A percentile compares a stretch with the other conserved stretches of the same genome.
These are phyloP conservation scores for Eulemur coronatus DNA, from an alignment of 2,797 vertebrate species.

Conservation along the genomic window DNA sequence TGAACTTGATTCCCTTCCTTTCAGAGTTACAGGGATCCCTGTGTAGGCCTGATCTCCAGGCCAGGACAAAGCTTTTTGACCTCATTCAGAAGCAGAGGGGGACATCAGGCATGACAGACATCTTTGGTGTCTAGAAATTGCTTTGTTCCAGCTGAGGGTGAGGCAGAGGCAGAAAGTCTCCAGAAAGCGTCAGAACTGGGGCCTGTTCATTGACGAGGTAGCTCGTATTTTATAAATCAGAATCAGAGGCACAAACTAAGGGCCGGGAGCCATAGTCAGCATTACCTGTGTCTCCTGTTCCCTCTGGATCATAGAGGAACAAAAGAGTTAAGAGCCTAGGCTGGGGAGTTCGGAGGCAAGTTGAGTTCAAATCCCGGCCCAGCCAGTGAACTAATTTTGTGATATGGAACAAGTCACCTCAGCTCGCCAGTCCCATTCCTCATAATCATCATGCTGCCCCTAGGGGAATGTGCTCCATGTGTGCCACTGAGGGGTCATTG, in stretches of 20 bases:
- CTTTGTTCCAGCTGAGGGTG: not conserved
- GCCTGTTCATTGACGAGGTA: not conserved
- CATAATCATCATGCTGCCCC: not conserved
- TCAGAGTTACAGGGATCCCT: not conserved
- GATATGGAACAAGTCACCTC: not conserved
- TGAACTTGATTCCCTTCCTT: not conserved
- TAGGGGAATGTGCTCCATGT: rapidly evolving
- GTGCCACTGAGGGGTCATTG: not conserved
- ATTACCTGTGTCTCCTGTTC: not conserved
- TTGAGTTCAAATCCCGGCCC: not conserved
- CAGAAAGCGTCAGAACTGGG: not conserved
- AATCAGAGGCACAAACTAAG: not conserved
- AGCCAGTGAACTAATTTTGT: not conserved
- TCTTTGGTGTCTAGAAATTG: not conserved
- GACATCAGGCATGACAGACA: not conserved
- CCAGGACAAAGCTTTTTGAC: not conserved
- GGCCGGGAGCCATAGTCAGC: not conserved
- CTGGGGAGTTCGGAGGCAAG: not conserved
- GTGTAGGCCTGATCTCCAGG: not conserved
- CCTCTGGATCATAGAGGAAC: not conserved
- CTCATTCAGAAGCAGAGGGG: not conserved
- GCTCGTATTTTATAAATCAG: not conserved
- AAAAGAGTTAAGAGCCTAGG: not conserved
- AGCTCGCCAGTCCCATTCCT: not conserved
- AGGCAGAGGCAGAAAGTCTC: not conserved